These are phyloP conservation scores for Chalcosyrphus nemorum DNA, from an alignment of 2,888 invertebrate species.

Conservation along the genomic window DNA sequence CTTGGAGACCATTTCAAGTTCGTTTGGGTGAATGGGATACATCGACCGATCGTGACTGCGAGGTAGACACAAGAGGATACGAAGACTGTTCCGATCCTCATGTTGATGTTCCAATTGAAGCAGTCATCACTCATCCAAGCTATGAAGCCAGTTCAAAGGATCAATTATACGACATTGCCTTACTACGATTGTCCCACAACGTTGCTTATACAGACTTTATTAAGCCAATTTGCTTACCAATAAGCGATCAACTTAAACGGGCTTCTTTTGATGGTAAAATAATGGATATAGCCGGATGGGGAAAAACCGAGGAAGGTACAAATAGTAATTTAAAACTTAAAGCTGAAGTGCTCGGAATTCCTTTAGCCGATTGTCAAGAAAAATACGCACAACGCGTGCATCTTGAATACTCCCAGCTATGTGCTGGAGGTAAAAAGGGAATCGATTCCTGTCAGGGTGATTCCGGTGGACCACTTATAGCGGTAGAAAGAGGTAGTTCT, in stretches of 20 bases:
- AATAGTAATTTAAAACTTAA: conserved; percentile 84
- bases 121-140: conserved; percentile 85
- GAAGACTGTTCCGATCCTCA: conserved; percentile 85
- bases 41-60: conserved; percentile 77
- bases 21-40: conserved; percentile 81
- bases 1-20: conserved; percentile 83
- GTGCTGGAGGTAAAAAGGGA: conserved; percentile 84
- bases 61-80: conserved; percentile 74
- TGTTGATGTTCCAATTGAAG: conserved; percentile 85
- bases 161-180: conserved; percentile 88
- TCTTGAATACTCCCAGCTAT: conserved; percentile 83
- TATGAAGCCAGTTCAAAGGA: conserved; percentile 84
- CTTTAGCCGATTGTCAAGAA: conserved; percentile 82
- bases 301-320: conserved; percentile 83
- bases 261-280: conserved; percentile 80
- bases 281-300: conserved; percentile 86
- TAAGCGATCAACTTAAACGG: conserved; percentile 74
- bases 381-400: conserved; percentile 83
- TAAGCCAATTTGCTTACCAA: conserved; percentile 85
- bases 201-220: conserved; percentile 84
- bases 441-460: conserved; percentile 85
- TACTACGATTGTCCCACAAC: conserved; percentile 84
- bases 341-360: conserved; percentile 82
- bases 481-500: conserved; percentile 75
- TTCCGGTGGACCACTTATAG: conserved; percentile 86